A percentile compares a stretch with the other conserved stretches of the same genome.
Evolutionary conservation across 30 jellyfish, hydroid and myxozoan species (phyloP).

Genomic region (Chironex yamaguchii): DNA sequence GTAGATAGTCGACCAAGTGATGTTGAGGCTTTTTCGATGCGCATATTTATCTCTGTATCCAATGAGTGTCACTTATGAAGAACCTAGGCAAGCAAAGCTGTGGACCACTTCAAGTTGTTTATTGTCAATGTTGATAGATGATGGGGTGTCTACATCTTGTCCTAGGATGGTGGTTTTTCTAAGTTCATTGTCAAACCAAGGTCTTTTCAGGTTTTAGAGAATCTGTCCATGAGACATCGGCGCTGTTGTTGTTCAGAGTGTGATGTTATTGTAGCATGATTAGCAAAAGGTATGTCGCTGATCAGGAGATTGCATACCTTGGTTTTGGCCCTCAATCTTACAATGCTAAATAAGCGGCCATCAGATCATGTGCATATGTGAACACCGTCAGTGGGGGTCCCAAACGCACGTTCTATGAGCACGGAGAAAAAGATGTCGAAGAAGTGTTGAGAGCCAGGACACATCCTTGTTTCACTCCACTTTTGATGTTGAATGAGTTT

Average conservation of each 20-base stretch:
- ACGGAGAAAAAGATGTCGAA: background rate
- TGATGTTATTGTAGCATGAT: background rate
- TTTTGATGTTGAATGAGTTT: background rate
- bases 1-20: background rate
- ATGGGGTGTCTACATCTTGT: background rate
- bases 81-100: constrained; percentile 16
- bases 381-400: background rate
- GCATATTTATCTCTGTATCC: background rate
- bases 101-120: background rate
- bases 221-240: background rate
- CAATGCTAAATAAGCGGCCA: background rate
- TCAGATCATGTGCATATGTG: background rate
- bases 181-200: background rate
- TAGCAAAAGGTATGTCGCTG: constrained; percentile 14
- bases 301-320: background rate
- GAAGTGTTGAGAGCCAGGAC: constrained; percentile 14
- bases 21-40: background rate
- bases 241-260: constrained; percentile 7
- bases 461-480: constrained; percentile 7
- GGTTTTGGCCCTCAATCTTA: background rate
- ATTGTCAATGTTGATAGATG: background rate
- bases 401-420: background rate
- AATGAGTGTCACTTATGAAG: background rate
- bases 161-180: background rate
- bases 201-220: constrained; percentile 2